Evolutionary conservation across 2,113 vertebrate genomes (phyloP), one percentile per base, ranked within the genome.

Genomic region (Ochotona princeps): DNA sequence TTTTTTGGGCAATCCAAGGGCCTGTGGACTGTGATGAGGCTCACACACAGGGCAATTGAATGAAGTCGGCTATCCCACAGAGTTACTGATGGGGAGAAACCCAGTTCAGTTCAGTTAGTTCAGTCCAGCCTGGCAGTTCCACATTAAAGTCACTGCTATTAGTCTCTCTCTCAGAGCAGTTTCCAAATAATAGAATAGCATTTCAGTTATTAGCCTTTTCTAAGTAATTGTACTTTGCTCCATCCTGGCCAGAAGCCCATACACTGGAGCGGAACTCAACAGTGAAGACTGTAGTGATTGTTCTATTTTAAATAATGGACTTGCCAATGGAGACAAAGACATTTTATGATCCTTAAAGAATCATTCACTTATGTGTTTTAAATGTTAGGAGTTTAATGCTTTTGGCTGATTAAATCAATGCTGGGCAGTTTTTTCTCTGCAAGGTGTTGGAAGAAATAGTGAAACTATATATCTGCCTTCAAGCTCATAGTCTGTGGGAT

Each of bases 151-250:
- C 75, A 57, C 35, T 75, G 44, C 94, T 75, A 79, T 90, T 93
- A 87, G 69, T 92, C 57, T 89, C 44, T 89, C 44, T 93, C 82
- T 93, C 47, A 30, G 51, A 90, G 54, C 47, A 76, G 84, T 87
- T 87, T 93, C 92, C 93, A 95, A 96, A 96, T 95, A 93, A 75
- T 85, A 88, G 85, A 63, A 93, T 96, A 92, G 85, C 82, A 91
- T 94, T 96, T 95, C 92, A 92, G 85, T 91, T 90, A 94, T 94
- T 96, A 95, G 94, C 78, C 88, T 90, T 91, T 92, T 83, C 87
- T 67, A 88, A 93, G 85, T 96, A 88, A 93, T 69, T 95, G 66
- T 78, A 83, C 85, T 93, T 94, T 81, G 57, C 75, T 92, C 17
- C 13, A 0, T 70, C 44, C 74, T 96, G 96, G 95, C 89, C 90